Base-by-base conservation (phyloP, 2,888 invertebrate species). In the Barypeithes pellucidus region DNA sequence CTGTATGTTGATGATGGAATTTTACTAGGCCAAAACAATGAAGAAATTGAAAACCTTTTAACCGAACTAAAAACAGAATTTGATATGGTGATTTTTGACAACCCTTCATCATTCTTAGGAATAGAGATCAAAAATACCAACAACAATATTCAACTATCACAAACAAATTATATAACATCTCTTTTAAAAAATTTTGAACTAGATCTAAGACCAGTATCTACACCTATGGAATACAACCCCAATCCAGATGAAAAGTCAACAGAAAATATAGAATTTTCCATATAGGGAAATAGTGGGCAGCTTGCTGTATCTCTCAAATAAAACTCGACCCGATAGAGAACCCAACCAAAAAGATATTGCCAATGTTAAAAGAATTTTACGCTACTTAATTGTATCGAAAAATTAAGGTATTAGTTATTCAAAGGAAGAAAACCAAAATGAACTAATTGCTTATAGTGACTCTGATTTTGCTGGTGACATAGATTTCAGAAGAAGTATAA, bases 171-270 rank as follows among this genome's bases (percentile, higher is more conserved):
- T 47, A 41, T 60, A 33, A 41, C 76, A 45, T 45, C 41, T 41
- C 54, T 71, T 18, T 41, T 78, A 11, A 29, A 66, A 50, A 73
- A 60, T 54, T 78, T 78, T 74, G 65, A 72, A 2, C 74, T 80
- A 73, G 52, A 79, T 41, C 71, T 76, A 12, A 79, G 81, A 41
- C 24, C n/a, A n/a, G 79, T 77, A 7, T n/a, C 70, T 0, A 77
- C 77, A 14, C 80, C 79, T 0, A 66, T 73, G 24, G 47, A 11
- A n/a, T 61, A 24, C 5, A 24, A 24, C 24, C 24, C 24, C 24
- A 24, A 24, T 4, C 24, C 24, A 20, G 12, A 47, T 4, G 24
- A 24, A 4, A 24, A 4, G 2, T 24, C 24, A 4, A 2, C 2
- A 24, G 5, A 4, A 24, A 24, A 24, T 24, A 24, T n/a, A 24